Base-by-base conservation (phyloP, 2,888 invertebrate species). In the Drosophila ezoana region DNA sequence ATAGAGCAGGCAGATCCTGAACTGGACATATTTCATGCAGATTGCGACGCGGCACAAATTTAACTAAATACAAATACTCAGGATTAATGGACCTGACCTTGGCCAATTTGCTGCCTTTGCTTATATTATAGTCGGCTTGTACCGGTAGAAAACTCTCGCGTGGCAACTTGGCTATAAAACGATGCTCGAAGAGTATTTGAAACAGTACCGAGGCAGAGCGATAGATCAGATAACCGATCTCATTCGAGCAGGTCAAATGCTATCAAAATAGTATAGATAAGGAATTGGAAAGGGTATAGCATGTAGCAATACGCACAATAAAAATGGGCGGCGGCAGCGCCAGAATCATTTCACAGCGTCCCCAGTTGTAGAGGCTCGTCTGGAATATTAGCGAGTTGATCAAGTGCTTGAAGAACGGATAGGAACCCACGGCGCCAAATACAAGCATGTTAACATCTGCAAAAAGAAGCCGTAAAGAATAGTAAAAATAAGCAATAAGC, bases 111-210 rank as follows among this genome's bases (percentile, higher is more conserved):
- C 87, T 89, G 45, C 76, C 54, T 56, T 90, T 91, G 3, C 41
- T 51, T 1, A 63, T 8, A 40, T 79, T 81, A n/a, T 68, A 82
- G 58, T 91, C 90, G 18, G 83, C 87, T 73, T 93, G 93, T 94
- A 94, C 94, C 1, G 96, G 96, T 51, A 96, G 82, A 90, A 95
- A 96, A 49, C 94, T 93, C n/a, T 94, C 92, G 68, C 94, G 93
- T 0, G 95, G 94, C 66, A 95, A 92, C 89, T 93, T 94, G 3
- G 93, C 93, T 13, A 96, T 90, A 16, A 95, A 89, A 85, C 94
- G 92, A 79, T 92, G 93, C 76, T 95, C 93, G 90, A 96, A 96
- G 37, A 96, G 92, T 45, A 95, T 90, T 91, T 96, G 95, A 84
- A 96, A 96, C 20, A 96, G 89, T 28, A 95, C 93, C 48, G 95